Conservation (phyloP, 2,888 invertebrate species). For the Orthonevra nobilis region DNA sequence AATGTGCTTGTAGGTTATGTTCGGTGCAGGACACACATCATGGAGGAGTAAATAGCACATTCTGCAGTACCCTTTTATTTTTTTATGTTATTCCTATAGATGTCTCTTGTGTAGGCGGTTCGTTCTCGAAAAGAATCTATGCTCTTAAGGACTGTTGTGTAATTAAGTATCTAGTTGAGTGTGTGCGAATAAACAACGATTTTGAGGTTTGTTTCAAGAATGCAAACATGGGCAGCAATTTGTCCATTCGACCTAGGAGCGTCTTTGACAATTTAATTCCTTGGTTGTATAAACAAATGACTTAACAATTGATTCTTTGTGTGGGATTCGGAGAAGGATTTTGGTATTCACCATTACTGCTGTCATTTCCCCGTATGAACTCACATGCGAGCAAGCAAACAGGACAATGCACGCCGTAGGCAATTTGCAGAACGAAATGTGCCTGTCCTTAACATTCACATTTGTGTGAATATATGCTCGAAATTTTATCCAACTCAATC, state of each 20-base stretch:
- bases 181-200: slow-evolving; percentile 31
- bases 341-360: slow-evolving; percentile 20
- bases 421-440: too few species aligned
- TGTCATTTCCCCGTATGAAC: slow-evolving; percentile 35
- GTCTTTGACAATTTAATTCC: slow-evolving; percentile 57
- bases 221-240: slow-evolving; percentile 11
- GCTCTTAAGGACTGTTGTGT: slow-evolving; percentile 53
- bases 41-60: slow-evolving; percentile 31
- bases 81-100: not conserved
- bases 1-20: slow-evolving; percentile 51
- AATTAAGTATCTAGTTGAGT: slow-evolving; percentile 50
- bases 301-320: slow-evolving; percentile 55
- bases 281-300: slow-evolving; percentile 38
- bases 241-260: slow-evolving; percentile 17
- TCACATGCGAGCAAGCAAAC: slow-evolving; percentile 27
- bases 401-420: not conserved
- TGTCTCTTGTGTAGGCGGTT: slow-evolving; percentile 16
- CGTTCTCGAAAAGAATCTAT: not conserved
- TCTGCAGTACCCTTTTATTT: not conserved
- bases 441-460: too few species aligned
- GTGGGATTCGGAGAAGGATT: slow-evolving; percentile 20
- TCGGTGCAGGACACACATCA: slow-evolving; percentile 25
- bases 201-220: slow-evolving; percentile 17
- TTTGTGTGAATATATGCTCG: too few species aligned
- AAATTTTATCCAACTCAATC: too few species aligned